Percentiles rank a stretch among this genome's conserved stretches.
phyloP scores from a whole-genome alignment of 2,797 vertebrate genomes.

The Discoglossus pictus region DNA sequence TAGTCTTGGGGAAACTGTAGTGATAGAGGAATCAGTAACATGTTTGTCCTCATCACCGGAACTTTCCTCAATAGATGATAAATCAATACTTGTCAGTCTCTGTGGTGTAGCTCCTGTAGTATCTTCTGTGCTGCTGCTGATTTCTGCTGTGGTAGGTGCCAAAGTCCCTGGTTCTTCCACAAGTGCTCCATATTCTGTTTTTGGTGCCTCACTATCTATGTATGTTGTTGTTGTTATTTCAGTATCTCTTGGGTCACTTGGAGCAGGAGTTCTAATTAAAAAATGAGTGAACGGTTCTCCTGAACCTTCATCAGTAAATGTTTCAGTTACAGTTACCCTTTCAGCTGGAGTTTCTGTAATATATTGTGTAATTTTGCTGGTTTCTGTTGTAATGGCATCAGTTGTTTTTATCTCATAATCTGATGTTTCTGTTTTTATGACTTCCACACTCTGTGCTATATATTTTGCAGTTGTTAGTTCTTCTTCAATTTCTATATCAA shows the following conservation, averaged over 20 bases:
- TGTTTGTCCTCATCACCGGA: constrained; percentile 1
- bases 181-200: too few relatives aligned
- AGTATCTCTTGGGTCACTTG: constrained; percentile 26
- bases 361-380: not conserved
- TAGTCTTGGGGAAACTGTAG: not conserved
- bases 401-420: not conserved
- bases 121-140: not conserved
- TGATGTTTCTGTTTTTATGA: too few relatives aligned
- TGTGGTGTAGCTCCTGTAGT: not conserved
- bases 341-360: not conserved
- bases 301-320: not conserved
- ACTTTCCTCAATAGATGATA: not conserved
- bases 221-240: constrained; percentile 19
- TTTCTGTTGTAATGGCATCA: not conserved
- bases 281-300: too few relatives aligned
- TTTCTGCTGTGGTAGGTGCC: constrained; percentile 4
- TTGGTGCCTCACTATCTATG: too few relatives aligned
- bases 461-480: too few relatives aligned
- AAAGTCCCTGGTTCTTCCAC: too few relatives aligned
- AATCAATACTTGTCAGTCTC: not conserved
- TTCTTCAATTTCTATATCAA: too few relatives aligned
- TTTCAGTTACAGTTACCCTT: not conserved
- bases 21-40: not conserved
- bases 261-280: too few relatives aligned
- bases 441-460: too few relatives aligned